Percentiles rank a stretch among this genome's conserved stretches.
Conservation (phyloP, 1,140 invertebrate genomes). For the Phortica variegata region DNA sequence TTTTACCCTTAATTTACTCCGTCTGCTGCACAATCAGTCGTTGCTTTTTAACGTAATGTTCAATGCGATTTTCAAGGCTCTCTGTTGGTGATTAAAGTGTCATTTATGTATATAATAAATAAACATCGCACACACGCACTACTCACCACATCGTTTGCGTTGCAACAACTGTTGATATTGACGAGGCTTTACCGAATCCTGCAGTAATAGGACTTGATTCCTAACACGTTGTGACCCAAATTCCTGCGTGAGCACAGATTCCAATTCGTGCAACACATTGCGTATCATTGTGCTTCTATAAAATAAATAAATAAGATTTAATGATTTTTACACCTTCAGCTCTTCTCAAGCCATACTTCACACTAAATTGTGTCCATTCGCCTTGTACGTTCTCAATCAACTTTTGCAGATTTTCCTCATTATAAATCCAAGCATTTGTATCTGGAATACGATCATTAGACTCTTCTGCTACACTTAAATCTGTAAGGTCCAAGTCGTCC, state of each 20-base stretch:
- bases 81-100: constrained; percentile 58
- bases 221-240: constrained; percentile 34
- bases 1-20: background rate
- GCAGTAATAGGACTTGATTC: constrained; percentile 63
- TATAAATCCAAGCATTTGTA: constrained; percentile 66
- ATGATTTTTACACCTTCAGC: no score
- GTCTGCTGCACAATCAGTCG: constrained; percentile 29
- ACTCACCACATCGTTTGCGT: constrained; percentile 72
- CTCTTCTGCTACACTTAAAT: no score
- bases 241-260: constrained; percentile 39
- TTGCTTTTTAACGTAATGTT: constrained; percentile 70
- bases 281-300: constrained; percentile 69
- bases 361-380: constrained; percentile 70
- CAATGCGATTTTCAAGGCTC: constrained; percentile 72
- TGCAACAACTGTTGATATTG: constrained; percentile 73
- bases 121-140: no score
- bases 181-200: constrained; percentile 69
- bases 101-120: constrained; percentile 1
- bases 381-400: constrained; percentile 70
- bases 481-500: no score
- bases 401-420: constrained; percentile 62
- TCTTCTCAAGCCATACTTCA: no score
- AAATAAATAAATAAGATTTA: background rate
- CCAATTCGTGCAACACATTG: constrained; percentile 66
- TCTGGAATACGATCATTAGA: constrained; percentile 14